Evolutionary conservation across 2,797 vertebrate genomes (phyloP), one percentile per base, ranked within the genome.

Genomic region (Antrozous pallidus): DNA sequence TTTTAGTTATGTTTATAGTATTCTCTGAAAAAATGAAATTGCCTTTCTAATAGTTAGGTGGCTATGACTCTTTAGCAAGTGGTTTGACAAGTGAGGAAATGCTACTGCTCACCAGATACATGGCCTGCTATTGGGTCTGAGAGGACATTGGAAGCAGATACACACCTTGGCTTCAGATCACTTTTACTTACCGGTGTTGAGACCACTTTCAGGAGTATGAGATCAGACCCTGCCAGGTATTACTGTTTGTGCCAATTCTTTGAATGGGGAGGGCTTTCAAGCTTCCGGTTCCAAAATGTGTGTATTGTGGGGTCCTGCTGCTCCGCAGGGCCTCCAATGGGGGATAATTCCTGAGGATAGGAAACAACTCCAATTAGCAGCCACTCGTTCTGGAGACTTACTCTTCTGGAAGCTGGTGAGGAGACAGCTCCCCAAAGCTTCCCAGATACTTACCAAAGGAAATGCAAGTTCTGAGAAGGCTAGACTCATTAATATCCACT

Each of bases 221-320:
- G 0, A 3, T 3, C 6, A 0, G 2, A 9, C 9, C 2, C 5
- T n/a, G 7, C 18, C 20, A 0, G 4, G 6, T 1, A 1, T 2
- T 4, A 11, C 20, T 2, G 1, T 10, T 10, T 6, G 38, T 18
- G 40, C 40, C 8, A 4, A 26, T 10, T 2, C 12, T 6, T 31
- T 6, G 0, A 0, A 0, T 0, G 3, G 5, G 38, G 5, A 2
- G 7, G 18, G 16, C 31, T 65, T 12, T 1, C 0, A 7, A 74
- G 38, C 54, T 5, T 18, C 22, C 2, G 17, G 31, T n/a, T 40
- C 36, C 13, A 7, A 73, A 80, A 7, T 14, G 6, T 0, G 8
- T 20, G 36, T 2, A 67, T 5, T 13, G 3, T 0, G 20, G 18
- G 28, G 17, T 12, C 47, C 18, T 11, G 11, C 7, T 28, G 58